Evolutionary conservation across 2,888 invertebrate genomes (phyloP).

Genomic region (Gymnocheta viridis): DNA sequence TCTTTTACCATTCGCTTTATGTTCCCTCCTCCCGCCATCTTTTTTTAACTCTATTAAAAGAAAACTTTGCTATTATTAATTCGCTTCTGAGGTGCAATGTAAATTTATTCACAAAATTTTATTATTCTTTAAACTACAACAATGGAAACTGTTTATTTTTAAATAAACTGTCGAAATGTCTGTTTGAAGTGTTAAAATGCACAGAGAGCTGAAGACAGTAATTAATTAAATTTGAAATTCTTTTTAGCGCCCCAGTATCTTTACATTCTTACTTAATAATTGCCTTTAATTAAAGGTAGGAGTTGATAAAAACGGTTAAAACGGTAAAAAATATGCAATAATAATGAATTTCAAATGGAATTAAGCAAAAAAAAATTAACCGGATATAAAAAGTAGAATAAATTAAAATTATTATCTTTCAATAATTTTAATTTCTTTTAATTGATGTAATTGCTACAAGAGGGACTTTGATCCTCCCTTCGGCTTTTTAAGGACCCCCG

Average conservation of each 20-base stretch:
- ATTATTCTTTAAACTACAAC: slow-evolving; percentile 49
- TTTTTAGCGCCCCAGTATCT: slow-evolving; percentile 5
- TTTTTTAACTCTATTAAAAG: slow-evolving; percentile 21
- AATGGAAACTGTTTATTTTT: slow-evolving; percentile 44
- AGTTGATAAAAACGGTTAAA: slow-evolving; percentile 1
- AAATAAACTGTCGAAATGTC: slow-evolving; percentile 48
- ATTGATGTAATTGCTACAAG: too few relatives aligned
- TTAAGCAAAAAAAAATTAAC: background rate
- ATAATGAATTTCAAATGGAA: background rate
- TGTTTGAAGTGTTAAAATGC: slow-evolving; percentile 5
- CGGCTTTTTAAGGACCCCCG: too few relatives aligned
- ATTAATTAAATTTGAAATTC: slow-evolving; percentile 37
- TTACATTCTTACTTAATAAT: slow-evolving; percentile 26
- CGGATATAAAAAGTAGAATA: background rate
- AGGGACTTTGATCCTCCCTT: too few relatives aligned
- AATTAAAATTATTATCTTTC: background rate
- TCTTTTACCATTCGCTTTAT: background rate
- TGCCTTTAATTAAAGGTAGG: slow-evolving; percentile 37
- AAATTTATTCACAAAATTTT: slow-evolving; percentile 63
- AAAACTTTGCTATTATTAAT: slow-evolving; percentile 50
- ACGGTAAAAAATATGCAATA: background rate
- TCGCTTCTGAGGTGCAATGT: slow-evolving; percentile 60
- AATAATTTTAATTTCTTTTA: too few relatives aligned
- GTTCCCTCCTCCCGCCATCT: background rate
- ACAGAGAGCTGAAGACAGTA: slow-evolving; percentile 9